These are phyloP conservation scores for Micoletzkya japonica DNA, from an alignment of 2,888 invertebrate species.

Conservation along the genomic window DNA sequence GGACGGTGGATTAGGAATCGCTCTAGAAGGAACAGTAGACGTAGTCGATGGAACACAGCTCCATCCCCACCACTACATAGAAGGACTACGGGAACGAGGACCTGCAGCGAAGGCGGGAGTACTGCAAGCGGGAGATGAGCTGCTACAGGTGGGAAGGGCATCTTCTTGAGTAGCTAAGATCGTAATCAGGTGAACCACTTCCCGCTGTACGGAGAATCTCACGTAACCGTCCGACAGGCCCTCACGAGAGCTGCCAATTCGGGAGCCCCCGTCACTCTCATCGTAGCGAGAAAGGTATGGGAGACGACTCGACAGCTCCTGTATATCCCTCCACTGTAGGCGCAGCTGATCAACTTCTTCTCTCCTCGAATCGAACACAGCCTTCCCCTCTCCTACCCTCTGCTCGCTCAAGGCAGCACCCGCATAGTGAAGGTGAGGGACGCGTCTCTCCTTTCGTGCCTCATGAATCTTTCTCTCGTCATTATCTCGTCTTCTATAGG, in stretches of 20 bases:
- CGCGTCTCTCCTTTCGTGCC: too few species aligned
- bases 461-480: background rate
- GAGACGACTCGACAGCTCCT: slow-evolving; percentile 30
- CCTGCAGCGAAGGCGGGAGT: slow-evolving; percentile 90
- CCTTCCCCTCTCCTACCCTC: slow-evolving; percentile 55
- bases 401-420: slow-evolving; percentile 53
- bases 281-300: slow-evolving; percentile 45
- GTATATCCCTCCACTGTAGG: slow-evolving; percentile 30
- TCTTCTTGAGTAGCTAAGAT: background rate
- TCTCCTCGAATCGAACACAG: slow-evolving; percentile 29
- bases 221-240: slow-evolving; percentile 89
- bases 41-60: slow-evolving; percentile 96
- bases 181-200: slow-evolving; percentile 80
- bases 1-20: slow-evolving; percentile 81
- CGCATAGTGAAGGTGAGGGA: slow-evolving; percentile 50
- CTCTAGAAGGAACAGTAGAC: slow-evolving; percentile 86
- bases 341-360: slow-evolving; percentile 20
- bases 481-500: slow-evolving; percentile 37
- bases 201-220: slow-evolving; percentile 85
- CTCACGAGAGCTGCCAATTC: slow-evolving; percentile 71
- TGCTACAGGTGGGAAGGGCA: slow-evolving; percentile 75
- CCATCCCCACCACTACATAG: slow-evolving; percentile 95
- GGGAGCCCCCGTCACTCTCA: slow-evolving; percentile 50
- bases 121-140: slow-evolving; percentile 89
- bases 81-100: slow-evolving; percentile 88